These are phyloP conservation scores for Agelastica alni DNA, from an alignment of 2,888 invertebrate genomes.

Conservation along the genomic window DNA sequence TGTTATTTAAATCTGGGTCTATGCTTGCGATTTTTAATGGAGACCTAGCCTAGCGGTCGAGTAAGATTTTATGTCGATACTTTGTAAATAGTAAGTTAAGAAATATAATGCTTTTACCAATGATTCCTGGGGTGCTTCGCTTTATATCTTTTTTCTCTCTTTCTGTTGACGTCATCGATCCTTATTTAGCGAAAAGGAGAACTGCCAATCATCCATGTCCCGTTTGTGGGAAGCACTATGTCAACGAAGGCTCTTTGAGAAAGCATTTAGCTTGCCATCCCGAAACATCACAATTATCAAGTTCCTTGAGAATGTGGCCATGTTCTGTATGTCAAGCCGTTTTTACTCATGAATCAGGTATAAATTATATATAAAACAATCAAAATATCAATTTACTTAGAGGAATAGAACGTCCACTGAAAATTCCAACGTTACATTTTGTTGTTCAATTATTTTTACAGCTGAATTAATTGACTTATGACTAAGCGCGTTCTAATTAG, in stretches of 20 bases:
- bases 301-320: slow-evolving; percentile 92
- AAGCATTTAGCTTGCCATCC: slow-evolving; percentile 94
- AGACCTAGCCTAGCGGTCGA: too few relatives aligned
- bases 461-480: too few relatives aligned
- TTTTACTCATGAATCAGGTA: slow-evolving; percentile 93
- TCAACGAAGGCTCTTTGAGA: slow-evolving; percentile 89
- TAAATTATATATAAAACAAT: slow-evolving; percentile 19
- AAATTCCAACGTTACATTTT: too few relatives aligned
- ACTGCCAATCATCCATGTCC: slow-evolving; percentile 95
- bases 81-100: slow-evolving; percentile 19
- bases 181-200: slow-evolving; percentile 90
- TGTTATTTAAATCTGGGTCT: too few relatives aligned
- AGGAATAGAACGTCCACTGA: slow-evolving; percentile 19
- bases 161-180: slow-evolving; percentile 71
- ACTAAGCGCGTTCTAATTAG: too few relatives aligned
- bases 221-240: slow-evolving; percentile 94
- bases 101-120: slow-evolving; percentile 37
- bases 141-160: slow-evolving; percentile 63
- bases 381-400: slow-evolving; percentile 16
- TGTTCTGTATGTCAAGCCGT: slow-evolving; percentile 95
- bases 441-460: too few relatives aligned
- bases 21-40: too few relatives aligned
- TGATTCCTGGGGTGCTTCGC: slow-evolving; percentile 56
- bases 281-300: slow-evolving; percentile 84
- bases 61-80: slow-evolving; percentile 33